Evolutionary conservation across 1,140 invertebrate genomes (phyloP).

Genomic region (Chlorops oryzae): DNA sequence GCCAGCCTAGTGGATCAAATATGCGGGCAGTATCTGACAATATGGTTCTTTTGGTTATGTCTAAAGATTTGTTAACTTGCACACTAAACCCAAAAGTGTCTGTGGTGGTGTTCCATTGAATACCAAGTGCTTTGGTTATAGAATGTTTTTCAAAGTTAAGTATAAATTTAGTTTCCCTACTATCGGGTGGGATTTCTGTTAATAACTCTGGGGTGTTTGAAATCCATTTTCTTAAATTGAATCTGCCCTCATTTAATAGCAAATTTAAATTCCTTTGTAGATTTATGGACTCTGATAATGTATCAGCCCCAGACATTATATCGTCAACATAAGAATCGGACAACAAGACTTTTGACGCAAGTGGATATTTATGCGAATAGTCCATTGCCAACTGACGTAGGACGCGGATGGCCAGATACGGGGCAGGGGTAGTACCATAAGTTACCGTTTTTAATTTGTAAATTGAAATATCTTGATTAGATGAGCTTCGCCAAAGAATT

Average conservation of each 20-base stretch:
- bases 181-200: too few species aligned
- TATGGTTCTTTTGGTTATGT: conserved; percentile 21
- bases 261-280: too few species aligned
- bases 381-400: conserved; percentile 36
- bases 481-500: conserved; percentile 41
- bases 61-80: background rate
- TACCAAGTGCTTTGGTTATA: conserved; percentile 1
- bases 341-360: too few species aligned
- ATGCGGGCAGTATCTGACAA: conserved; percentile 35
- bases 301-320: too few species aligned
- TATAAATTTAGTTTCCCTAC: too few species aligned
- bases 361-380: too few species aligned
- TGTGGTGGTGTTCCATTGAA: background rate
- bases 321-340: too few species aligned
- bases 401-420: conserved; percentile 27
- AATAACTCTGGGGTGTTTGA: too few species aligned
- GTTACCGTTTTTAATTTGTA: conserved; percentile 43
- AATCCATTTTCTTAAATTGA: too few species aligned
- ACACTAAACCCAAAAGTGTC: conserved; percentile 7
- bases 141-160: too few species aligned
- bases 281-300: too few species aligned
- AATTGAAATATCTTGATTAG: conserved; percentile 19
- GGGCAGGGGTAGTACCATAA: conserved; percentile 27
- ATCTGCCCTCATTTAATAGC: too few species aligned
- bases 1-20: conserved; percentile 41